phyloP scores from a whole-genome alignment of 2,113 vertebrate genomes.

The Numenius arquata region DNA sequence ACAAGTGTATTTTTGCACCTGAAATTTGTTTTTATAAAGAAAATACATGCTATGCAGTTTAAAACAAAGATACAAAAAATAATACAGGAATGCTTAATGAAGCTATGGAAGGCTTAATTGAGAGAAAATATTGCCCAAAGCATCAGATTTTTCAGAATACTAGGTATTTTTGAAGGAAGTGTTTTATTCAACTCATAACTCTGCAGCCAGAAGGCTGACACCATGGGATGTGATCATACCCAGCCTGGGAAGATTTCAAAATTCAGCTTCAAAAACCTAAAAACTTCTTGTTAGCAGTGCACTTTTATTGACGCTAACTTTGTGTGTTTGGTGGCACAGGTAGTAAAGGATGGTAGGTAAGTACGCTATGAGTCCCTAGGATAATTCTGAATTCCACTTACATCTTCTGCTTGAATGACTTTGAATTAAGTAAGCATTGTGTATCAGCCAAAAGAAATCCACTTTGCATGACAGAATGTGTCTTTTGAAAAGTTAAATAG shows the following conservation, averaged over 20 bases:
- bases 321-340: neutral
- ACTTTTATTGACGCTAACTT: neutral
- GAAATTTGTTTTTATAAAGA: neutral
- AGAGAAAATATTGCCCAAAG: neutral
- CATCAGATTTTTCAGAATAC: neutral
- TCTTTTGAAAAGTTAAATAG: neutral
- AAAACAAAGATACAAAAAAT: neutral
- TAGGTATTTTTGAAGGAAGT: neutral
- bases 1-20: neutral
- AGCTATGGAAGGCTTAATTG: neutral
- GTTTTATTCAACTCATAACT: neutral
- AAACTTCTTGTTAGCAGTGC: neutral
- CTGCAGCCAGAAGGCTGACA: neutral
- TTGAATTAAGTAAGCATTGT: neutral
- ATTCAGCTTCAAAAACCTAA: neutral
- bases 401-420: neutral
- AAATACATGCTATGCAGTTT: neutral
- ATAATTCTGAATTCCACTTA: neutral
- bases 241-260: neutral
- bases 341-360: neutral
- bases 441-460: neutral
- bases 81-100: neutral
- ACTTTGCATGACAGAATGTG: neutral
- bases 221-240: neutral
- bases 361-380: rapidly evolving